Evolutionary conservation across 2,888 invertebrate genomes (phyloP), one percentile per base, ranked within the genome.

Genomic region (Parascotia fuliginaria): DNA sequence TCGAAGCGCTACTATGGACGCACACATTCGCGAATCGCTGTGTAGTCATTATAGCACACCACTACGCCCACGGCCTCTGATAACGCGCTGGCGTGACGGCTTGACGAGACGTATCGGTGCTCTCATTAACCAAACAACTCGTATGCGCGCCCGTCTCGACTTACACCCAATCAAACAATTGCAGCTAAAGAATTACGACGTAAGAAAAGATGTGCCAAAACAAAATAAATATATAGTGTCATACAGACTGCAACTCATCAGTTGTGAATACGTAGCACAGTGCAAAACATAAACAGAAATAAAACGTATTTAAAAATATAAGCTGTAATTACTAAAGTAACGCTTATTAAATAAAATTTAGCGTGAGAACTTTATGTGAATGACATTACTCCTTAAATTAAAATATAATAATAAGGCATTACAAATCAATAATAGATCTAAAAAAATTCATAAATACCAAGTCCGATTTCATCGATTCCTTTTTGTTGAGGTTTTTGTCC

Each of bases 1-100:
- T 85, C 88, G 91, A 92, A 92, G 80, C 83, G 85, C 85, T 86
- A 90, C 89, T 89, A 90, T 78, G 68, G 60, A 64, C 81, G 82
- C 89, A 81, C 88, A 86, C 87, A 84, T 73, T 63, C 72, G 68
- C 61, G 76, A 55, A 53, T 51, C 61, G 54, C 55, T 62, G 65
- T 70, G 65, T 65, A 71, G 73, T 70, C 75, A 67, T 75, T 79
- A 79, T 77, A 70, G 73, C 86, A 87, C 86, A 84, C 83, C 79
- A 68, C 68, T 63, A 61, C 81, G 74, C 85, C 80, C 79, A 82
- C 86, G 85, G 80, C 83, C 80, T n/a, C 84, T 89, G 89, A 90
- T 90, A 90, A 88, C 88, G 81, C 79, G 75, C 65, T 73, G 73
- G 77, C 85, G 86, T 87, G 87, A 85, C 88, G 73, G 62, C 70